Evolutionary conservation across 2,113 vertebrate genomes (phyloP), one percentile per base, ranked within the genome.

Genomic region (Suncus etruscus): DNA sequence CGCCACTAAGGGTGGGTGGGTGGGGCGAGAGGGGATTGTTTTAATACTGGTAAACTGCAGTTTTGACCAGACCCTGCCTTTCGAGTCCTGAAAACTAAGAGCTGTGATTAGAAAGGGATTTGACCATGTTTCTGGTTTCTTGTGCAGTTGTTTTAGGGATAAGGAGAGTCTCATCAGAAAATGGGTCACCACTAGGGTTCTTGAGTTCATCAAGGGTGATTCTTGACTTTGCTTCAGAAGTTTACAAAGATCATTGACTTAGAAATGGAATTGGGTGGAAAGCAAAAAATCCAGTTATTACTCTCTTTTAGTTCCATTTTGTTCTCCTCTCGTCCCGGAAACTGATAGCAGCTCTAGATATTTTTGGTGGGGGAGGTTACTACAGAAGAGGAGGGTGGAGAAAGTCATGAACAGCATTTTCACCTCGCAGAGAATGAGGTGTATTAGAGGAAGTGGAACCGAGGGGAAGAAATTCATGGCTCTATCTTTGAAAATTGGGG

Each of bases 191-290:
- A 58, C 39, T 61, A 81, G 75, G 22, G 50, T 45, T 78, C 18
- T 9, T 65, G 63, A 68, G 25, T 72, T 84, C 18, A 65, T 27
- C 29, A 47, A 47, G 54, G 24, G 78, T 87, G 84, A 25, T 65
- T 39, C 39, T 39, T 39, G 39, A 39, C 39, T 39, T 39, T 31
- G 12, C 18, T 88, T 73, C 74, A 70, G 32, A 73, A 48, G 39
- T 78, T 88, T 77, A 72, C 61, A 92, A 70, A 89, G 70, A 47
- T 47, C 32, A 84, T 31, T 72, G 32, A 45, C 77, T 24, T 61
- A 47, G 81, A 48, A 5, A 12, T 63, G 72, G 86, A 66, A 83
- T 24, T 20, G 45, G 29, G 20, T 79, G 14, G 82, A 88, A 80
- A 90, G 27, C n/a, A 63, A 58, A 39, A 77, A 68, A 48, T 48